A percentile compares a stretch with the other conserved stretches of the same genome.
phyloP scores from a whole-genome alignment of 2,797 vertebrate species.

The Microctenopoma stevenorrisi region DNA sequence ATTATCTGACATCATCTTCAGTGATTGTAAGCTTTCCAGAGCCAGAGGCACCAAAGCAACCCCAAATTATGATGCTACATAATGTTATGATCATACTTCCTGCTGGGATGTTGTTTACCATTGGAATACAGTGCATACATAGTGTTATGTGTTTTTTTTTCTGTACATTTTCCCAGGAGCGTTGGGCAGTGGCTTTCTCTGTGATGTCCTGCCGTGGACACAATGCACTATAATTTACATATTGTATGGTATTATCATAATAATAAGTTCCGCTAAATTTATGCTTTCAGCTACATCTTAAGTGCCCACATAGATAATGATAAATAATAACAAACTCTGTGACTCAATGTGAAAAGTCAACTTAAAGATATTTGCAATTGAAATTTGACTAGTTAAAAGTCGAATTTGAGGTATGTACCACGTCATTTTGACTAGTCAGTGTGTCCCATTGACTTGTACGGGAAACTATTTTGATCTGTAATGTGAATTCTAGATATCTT shows the following conservation, averaged over 20 bases:
- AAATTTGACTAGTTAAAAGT: too few relatives aligned
- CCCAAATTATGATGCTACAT: background rate
- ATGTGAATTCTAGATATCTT: too few relatives aligned
- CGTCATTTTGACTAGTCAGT: too few relatives aligned
- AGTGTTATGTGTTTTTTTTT: background rate
- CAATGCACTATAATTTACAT: background rate
- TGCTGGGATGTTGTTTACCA: background rate
- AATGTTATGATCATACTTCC: too few relatives aligned
- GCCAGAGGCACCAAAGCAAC: background rate
- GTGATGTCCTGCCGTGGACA: background rate
- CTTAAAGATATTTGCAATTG: too few relatives aligned
- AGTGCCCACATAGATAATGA: background rate
- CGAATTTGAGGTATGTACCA: too few relatives aligned
- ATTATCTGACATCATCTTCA: constrained; percentile 1
- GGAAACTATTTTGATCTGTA: too few relatives aligned
- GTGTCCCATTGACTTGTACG: too few relatives aligned
- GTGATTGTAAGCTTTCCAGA: background rate
- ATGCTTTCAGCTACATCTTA: too few relatives aligned
- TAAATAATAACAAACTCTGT: background rate
- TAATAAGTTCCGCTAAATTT: background rate
- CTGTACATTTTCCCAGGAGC: background rate
- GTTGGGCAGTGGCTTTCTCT: background rate
- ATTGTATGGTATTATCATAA: background rate
- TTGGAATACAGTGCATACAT: background rate
- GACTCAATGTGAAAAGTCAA: too few relatives aligned